Base-by-base conservation (phyloP, 2,888 invertebrate genomes). In the Laothoe populi region DNA sequence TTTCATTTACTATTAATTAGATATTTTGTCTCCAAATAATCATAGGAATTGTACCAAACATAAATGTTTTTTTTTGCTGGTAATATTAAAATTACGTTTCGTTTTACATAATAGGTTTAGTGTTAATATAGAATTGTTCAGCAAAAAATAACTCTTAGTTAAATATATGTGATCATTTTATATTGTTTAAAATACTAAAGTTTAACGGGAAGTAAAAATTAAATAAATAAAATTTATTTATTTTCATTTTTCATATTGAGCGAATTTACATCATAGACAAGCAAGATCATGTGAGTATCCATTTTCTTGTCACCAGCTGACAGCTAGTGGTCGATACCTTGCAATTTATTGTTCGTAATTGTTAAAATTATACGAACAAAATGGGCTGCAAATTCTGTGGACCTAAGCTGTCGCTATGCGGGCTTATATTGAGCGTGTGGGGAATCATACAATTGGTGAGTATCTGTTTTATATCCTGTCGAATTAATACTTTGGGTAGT, bases 381-480 rank as follows among this genome's bases (percentile, higher is more conserved):
- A 90, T 89, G 92, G 87, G 84, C 63, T 88, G 71, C 70, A 94
- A 89, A 87, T 90, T 98, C 81, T 98, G 98, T 92, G 98, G 98
- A 63, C 98, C 98, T 42, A 98, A 98, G 91, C 94, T 97, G 65
- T 98, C 98, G 72, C 94, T 98, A 60, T 99, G 98, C 85, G 98
- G 98, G 68, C 94, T 98, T 59, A 95, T 99, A 61, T 93, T 99
- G 77, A 98, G 98, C 80, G 95, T 96, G 46, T 99, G 99, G 99
- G 99, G 98, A 70, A 96, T 99, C 72, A 94, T 99, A 70, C 98
- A 98, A 93, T 90, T 99, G 95, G 98, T 98, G 93, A 95, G 96
- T 94, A 72, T 48, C 61, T 26, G 59, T 23, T 42, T 4, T 63
- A 64, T 61, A 21, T 35, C 11, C 23, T 61, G 21, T 44, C 35